These are phyloP conservation scores for Sesia apiformis DNA, from an alignment of 2,888 invertebrate genomes.

Conservation along the genomic window DNA sequence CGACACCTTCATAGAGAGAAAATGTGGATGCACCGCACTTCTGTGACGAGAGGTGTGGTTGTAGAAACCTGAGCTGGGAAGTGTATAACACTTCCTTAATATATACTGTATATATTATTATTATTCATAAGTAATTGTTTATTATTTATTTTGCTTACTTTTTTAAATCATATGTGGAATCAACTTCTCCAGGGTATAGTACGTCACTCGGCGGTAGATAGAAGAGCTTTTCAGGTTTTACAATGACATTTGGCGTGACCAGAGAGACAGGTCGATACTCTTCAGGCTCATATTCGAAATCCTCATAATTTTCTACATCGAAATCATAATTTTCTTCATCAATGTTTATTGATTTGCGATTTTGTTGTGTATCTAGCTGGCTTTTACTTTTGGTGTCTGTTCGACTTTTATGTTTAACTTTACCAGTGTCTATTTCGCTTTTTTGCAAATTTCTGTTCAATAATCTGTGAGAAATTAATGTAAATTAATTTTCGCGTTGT, in stretches of 20 bases:
- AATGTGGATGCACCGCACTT: no score
- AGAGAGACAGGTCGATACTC: constrained; percentile 30
- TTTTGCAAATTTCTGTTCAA: no score
- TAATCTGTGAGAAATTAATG: no score
- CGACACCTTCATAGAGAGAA: no score
- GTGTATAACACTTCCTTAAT: no score
- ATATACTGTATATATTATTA: no score
- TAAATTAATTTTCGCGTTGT: no score
- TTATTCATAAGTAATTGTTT: not conserved
- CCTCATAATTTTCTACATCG: constrained; percentile 31
- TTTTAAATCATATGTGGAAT: constrained; percentile 48
- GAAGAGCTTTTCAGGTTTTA: constrained; percentile 31
- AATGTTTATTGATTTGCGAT: not conserved
- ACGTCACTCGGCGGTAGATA: constrained; percentile 54
- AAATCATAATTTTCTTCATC: constrained; percentile 33
- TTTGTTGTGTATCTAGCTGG: not conserved
- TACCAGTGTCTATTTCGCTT: no score
- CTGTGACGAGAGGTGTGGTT: no score
- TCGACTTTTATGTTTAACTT: no score
- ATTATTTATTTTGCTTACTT: constrained; percentile 25
- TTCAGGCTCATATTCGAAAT: constrained; percentile 33
- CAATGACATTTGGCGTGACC: constrained; percentile 14
- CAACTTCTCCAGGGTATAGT: constrained; percentile 48
- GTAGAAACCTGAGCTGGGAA: no score
- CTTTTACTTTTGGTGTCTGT: no score